Evolutionary conservation across 2,797 vertebrate genomes (phyloP).

Genomic region (Tadarida brasiliensis): DNA sequence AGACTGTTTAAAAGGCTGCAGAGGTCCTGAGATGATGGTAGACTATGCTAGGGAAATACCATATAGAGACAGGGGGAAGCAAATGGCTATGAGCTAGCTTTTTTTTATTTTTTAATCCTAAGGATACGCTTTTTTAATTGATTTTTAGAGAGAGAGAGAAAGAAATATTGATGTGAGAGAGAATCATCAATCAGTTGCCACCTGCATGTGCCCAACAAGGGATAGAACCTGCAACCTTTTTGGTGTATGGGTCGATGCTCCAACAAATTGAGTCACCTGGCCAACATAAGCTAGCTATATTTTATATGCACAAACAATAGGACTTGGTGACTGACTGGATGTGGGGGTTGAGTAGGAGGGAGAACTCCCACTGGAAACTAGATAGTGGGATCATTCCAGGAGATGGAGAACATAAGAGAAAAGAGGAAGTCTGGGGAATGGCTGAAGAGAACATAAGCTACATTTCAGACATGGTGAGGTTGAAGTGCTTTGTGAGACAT

Average conservation of each 20-base stretch:
- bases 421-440: neutral
- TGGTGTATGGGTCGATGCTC: neutral
- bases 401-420: neutral
- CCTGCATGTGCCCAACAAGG: neutral
- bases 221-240: neutral
- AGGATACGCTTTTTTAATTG: neutral
- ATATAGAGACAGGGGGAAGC: neutral
- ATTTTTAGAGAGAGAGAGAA: neutral
- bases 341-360: neutral
- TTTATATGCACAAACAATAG: constrained; percentile 15
- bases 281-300: neutral
- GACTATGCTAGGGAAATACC: neutral
- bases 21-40: neutral
- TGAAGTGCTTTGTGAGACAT: constrained; percentile 23
- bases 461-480: neutral
- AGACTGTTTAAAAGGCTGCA: neutral
- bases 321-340: neutral
- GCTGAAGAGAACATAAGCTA: neutral
- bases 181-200: neutral
- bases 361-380: neutral
- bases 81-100: neutral
- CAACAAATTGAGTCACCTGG: neutral
- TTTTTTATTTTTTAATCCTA: neutral
- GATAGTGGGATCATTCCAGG: neutral
- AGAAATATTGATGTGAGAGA: neutral